Conservation (phyloP, 2,797 vertebrate genomes). For the Pseudochaenichthys georgianus region DNA sequence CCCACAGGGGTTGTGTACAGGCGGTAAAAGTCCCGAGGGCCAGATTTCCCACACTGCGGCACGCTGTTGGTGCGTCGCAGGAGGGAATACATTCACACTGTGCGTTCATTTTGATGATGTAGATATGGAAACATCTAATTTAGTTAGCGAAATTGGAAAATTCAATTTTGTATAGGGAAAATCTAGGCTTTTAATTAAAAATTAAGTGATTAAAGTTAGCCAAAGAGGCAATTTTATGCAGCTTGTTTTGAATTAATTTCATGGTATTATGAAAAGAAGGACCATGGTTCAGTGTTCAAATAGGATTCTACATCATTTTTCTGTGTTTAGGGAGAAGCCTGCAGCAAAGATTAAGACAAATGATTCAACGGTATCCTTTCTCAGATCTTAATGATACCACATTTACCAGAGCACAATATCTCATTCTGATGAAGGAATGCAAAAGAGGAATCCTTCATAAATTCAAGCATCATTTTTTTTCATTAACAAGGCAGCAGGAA, state of each 20-base stretch:
- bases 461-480: conserved; percentile 45
- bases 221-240: conserved; percentile 24
- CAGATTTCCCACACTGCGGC: conserved; percentile 32
- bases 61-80: conserved; percentile 25
- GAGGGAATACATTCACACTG: conserved; percentile 30
- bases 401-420: conserved; percentile 21
- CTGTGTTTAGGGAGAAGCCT: background rate
- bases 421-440: background rate
- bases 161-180: conserved; percentile 36
- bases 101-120: conserved; percentile 12
- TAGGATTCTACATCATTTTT: background rate
- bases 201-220: conserved; percentile 23
- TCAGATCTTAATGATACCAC: conserved; percentile 21
- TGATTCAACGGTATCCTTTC: conserved; percentile 40
- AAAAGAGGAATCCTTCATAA: conserved; percentile 34
- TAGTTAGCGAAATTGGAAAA: conserved; percentile 30
- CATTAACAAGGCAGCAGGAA: conserved; percentile 34
- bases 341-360: conserved; percentile 46
- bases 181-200: conserved; percentile 25
- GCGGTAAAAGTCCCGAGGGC: conserved; percentile 19
- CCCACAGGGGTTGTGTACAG: conserved; percentile 16
- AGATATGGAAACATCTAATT: conserved; percentile 41
- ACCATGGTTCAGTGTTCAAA: conserved; percentile 9
- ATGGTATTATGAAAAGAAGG: conserved; percentile 13
- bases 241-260: conserved; percentile 28